Percentiles rank a stretch among this genome's conserved stretches.
These are phyloP conservation scores for Eupsilia transversa DNA, from an alignment of 2,888 invertebrate species.

Conservation along the genomic window DNA sequence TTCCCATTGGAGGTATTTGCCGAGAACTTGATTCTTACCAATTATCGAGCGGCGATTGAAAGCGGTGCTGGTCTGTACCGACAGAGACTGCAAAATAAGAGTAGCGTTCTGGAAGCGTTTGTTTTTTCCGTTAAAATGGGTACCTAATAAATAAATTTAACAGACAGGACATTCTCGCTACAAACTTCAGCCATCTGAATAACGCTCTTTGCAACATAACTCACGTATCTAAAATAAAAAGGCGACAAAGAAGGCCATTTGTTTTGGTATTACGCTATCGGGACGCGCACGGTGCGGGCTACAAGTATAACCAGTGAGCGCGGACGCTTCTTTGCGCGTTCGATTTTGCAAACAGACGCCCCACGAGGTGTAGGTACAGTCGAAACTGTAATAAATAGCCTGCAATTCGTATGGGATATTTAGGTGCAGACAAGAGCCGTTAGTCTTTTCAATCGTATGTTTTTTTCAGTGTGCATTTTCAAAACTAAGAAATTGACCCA, in stretches of 20 bases:
- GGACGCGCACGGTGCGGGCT: slow-evolving; percentile 73
- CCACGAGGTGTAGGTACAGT: slow-evolving; percentile 57
- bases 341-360: slow-evolving; percentile 77
- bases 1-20: slow-evolving; percentile 69
- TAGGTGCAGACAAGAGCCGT: slow-evolving; percentile 54
- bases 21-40: slow-evolving; percentile 74
- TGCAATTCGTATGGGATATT: slow-evolving; percentile 74
- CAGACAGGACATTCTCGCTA: slow-evolving; percentile 65
- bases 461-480: slow-evolving; percentile 52
- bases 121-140: slow-evolving; percentile 70
- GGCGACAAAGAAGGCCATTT: slow-evolving; percentile 84
- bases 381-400: slow-evolving; percentile 77
- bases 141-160: slow-evolving; percentile 69
- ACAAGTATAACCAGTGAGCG: slow-evolving; percentile 64
- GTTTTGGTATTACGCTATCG: slow-evolving; percentile 88
- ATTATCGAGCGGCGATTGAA: slow-evolving; percentile 79
- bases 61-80: slow-evolving; percentile 72
- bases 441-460: slow-evolving; percentile 62
- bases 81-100: slow-evolving; percentile 75
- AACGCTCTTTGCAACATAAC: slow-evolving; percentile 81
- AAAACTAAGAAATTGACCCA: slow-evolving; percentile 35
- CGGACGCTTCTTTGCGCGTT: slow-evolving; percentile 71
- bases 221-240: slow-evolving; percentile 84
- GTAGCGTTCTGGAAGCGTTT: slow-evolving; percentile 64
- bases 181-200: slow-evolving; percentile 75